Evolutionary conservation across 2,888 invertebrate species (phyloP).

Genomic region (Dicranocentrus wangi): DNA sequence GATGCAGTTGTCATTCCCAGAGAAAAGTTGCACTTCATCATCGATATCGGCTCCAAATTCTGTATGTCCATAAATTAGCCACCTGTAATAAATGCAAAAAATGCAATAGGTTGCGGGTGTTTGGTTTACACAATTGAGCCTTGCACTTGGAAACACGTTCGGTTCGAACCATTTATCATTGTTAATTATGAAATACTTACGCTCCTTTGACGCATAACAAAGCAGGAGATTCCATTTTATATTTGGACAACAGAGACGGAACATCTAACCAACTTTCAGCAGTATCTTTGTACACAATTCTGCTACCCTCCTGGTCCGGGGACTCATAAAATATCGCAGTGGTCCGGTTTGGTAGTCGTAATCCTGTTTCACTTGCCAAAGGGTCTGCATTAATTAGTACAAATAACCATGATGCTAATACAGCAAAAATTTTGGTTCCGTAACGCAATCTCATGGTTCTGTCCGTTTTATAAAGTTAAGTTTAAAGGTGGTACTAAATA

Average conservation of each 20-base stretch:
- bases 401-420: no score
- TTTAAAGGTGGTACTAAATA: no score
- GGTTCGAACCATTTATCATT: background rate
- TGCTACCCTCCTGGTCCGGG: constrained; percentile 5
- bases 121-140: background rate
- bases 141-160: background rate
- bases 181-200: constrained; percentile 17
- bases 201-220: constrained; percentile 33
- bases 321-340: constrained; percentile 36
- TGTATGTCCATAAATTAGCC: constrained; percentile 27
- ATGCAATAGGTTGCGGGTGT: background rate
- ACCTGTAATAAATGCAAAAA: constrained; percentile 20
- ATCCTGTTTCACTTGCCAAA: no score
- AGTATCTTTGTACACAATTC: constrained; percentile 21
- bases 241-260: background rate
- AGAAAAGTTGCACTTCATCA: constrained; percentile 19
- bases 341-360: constrained; percentile 24
- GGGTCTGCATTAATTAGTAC: no score
- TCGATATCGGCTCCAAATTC: background rate
- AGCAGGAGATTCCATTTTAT: background rate
- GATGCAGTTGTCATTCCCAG: constrained; percentile 39
- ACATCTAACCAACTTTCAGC: constrained; percentile 23
- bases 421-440: no score
- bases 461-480: no score
- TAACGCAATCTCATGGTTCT: no score